Evolutionary conservation across 2,113 vertebrate species (phyloP).

Genomic region (Prolemur simus): DNA sequence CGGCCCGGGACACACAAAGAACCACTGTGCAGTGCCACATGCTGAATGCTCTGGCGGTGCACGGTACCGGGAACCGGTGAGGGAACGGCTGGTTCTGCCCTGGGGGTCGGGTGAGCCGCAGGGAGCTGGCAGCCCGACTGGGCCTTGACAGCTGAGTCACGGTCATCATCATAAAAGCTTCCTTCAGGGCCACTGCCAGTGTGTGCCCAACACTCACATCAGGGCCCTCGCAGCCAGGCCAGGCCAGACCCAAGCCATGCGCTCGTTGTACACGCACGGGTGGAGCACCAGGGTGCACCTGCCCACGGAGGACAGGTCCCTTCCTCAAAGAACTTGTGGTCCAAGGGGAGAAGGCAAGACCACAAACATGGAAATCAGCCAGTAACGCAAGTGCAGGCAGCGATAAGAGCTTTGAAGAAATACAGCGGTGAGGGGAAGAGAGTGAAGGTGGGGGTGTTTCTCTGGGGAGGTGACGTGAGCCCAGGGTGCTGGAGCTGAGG

Average conservation of each 20-base stretch:
- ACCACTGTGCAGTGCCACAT: accelerated
- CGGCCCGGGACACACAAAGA: not conserved
- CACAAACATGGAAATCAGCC: accelerated
- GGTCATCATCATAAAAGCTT: not conserved
- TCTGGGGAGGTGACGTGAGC: not conserved
- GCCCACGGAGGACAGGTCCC: not conserved
- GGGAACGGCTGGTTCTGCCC: not conserved
- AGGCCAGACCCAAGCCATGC: accelerated
- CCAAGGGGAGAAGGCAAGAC: not conserved
- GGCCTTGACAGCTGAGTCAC: not conserved
- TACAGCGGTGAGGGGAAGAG: not conserved
- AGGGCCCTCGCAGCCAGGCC: not conserved
- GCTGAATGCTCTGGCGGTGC: accelerated
- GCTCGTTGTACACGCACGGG: accelerated
- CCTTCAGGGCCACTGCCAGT: too few relatives aligned
- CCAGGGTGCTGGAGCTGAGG: too few relatives aligned
- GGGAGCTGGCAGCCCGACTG: not conserved
- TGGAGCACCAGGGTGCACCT: not conserved
- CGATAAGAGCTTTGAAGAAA: not conserved
- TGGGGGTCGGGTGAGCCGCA: accelerated
- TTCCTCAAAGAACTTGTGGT: not conserved
- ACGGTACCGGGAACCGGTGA: accelerated
- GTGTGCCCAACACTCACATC: not conserved
- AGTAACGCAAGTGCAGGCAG: not conserved
- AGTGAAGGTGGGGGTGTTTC: not conserved